phyloP scores from a whole-genome alignment of 2,113 vertebrate genomes.

The Planiliza haematocheilus region DNA sequence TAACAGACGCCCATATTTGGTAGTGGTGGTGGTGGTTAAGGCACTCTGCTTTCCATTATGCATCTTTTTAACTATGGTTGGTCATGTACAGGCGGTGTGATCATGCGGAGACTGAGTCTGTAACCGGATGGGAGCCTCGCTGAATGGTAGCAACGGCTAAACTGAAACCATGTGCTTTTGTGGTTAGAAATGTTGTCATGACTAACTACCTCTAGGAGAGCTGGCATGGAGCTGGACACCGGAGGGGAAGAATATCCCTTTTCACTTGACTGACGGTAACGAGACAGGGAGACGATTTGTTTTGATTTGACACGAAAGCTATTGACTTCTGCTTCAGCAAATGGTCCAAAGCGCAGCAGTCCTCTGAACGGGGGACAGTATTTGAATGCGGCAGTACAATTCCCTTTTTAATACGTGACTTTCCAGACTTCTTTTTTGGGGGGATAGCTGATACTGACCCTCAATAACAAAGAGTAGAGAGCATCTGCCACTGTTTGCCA shows the following conservation, averaged over 20 bases:
- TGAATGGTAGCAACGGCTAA: slow-evolving; percentile 77
- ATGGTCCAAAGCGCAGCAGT: not conserved
- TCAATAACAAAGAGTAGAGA: slow-evolving; percentile 58
- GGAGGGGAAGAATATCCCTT: slow-evolving; percentile 42
- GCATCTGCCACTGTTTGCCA: slow-evolving; percentile 53
- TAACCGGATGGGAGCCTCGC: slow-evolving; percentile 64
- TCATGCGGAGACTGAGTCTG: slow-evolving; percentile 46
- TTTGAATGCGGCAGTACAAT: slow-evolving; percentile 52
- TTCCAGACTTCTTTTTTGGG: slow-evolving; percentile 40
- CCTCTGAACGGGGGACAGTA: slow-evolving; percentile 17
- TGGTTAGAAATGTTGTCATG: slow-evolving; percentile 71
- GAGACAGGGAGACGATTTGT: slow-evolving; percentile 68
- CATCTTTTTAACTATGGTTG: slow-evolving; percentile 51
- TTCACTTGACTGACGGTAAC: slow-evolving; percentile 69
- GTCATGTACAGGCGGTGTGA: slow-evolving; percentile 58
- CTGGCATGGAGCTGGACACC: slow-evolving; percentile 45
- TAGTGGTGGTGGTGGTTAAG: slow-evolving; percentile 33
- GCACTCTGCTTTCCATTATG: slow-evolving; percentile 66
- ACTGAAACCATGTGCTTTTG: slow-evolving; percentile 81
- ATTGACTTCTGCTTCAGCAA: slow-evolving; percentile 53
- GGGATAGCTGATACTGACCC: slow-evolving; percentile 55
- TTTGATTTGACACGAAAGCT: slow-evolving; percentile 53
- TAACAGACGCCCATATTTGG: slow-evolving; percentile 51
- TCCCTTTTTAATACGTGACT: slow-evolving; percentile 41
- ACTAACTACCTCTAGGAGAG: slow-evolving; percentile 76